Conservation (phyloP, 35 echinoderm and acorn worm genomes). For the Diadema setosum region DNA sequence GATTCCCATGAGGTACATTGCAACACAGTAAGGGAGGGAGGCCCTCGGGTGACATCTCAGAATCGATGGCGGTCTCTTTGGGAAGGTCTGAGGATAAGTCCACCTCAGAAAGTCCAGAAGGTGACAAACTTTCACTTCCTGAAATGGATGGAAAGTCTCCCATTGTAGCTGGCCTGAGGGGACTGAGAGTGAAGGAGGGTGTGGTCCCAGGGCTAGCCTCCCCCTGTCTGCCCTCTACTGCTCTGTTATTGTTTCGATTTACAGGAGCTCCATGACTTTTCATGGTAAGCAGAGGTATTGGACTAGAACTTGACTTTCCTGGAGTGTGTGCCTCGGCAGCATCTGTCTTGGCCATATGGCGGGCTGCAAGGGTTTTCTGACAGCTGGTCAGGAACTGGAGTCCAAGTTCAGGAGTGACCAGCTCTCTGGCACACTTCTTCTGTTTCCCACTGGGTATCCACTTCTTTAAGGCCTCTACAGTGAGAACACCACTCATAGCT, state of each 20-base stretch:
- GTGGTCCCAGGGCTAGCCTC: background rate
- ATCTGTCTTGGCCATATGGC: background rate
- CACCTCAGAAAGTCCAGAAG: too few relatives aligned
- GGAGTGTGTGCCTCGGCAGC: background rate
- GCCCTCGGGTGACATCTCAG: too few relatives aligned
- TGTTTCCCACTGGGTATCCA: conserved; percentile 30
- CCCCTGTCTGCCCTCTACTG: background rate
- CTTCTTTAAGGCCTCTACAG: conserved; percentile 48
- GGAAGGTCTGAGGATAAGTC: too few relatives aligned
- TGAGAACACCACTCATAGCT: conserved; percentile 19
- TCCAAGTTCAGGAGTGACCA: background rate
- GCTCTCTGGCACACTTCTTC: background rate
- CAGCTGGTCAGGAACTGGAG: background rate
- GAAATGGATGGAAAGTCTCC: too few relatives aligned
- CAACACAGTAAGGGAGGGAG: too few relatives aligned
- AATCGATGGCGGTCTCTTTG: too few relatives aligned
- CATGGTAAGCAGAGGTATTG: background rate
- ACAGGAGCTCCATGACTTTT: background rate
- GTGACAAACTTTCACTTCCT: too few relatives aligned
- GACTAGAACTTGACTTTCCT: background rate
- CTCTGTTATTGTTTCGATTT: conserved; percentile 1
- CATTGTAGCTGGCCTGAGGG: too few relatives aligned
- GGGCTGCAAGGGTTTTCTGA: background rate
- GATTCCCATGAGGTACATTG: too few relatives aligned
- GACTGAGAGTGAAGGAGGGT: background rate